Base-by-base conservation (phyloP, 2,797 vertebrate species). In the Crocidura indochinensis region DNA sequence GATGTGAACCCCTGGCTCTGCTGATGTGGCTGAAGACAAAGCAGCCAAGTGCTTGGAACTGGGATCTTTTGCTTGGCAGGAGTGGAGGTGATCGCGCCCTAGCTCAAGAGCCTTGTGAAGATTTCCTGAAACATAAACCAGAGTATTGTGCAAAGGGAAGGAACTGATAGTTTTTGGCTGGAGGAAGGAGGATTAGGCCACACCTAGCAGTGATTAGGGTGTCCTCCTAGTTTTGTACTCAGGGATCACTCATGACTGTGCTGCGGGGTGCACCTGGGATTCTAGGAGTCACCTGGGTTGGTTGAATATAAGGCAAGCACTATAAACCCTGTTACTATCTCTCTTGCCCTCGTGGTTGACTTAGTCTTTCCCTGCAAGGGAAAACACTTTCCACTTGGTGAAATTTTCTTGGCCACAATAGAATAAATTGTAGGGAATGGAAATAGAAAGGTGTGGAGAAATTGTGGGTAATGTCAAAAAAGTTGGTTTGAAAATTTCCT, bases 101-200 rank as follows among this genome's bases (percentile, higher is more conserved):
- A 60, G 1, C 29, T 88, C 22, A 2, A 60, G 71, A 64, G 27
- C 78, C 71, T 15, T 11, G 64, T 19, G 60, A 65, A 8, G 38
- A 31, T 72, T 27, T 62, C 19, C 20, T 12, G 27, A 68, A 53
- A 44, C 26, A 19, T 6, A 14, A 27, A 5, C 49, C 0, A 1
- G n/a, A 85, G 26, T 56, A 46, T 53, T 29, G 49, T 0, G 0
- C 7, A 8, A 15, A 6, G 38, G 38, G 38, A 0, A 0, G 4
- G 7, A 26, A 92, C 26, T 38, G 65, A 10, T 1, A 22, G 11
- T 17, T 2, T n/a, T 65, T 75, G 15, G 2, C 2, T 22, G 8
- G 20, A 6, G 8, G 29, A 20, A 7, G 29, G 80, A 60, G 62
- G 29, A 31, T 3, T 6, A 11, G 20, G 29, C 26, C 31, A 4